Evolutionary conservation across 2,113 vertebrate species (phyloP).

Genomic region (Daphoenositta chrysoptera): DNA sequence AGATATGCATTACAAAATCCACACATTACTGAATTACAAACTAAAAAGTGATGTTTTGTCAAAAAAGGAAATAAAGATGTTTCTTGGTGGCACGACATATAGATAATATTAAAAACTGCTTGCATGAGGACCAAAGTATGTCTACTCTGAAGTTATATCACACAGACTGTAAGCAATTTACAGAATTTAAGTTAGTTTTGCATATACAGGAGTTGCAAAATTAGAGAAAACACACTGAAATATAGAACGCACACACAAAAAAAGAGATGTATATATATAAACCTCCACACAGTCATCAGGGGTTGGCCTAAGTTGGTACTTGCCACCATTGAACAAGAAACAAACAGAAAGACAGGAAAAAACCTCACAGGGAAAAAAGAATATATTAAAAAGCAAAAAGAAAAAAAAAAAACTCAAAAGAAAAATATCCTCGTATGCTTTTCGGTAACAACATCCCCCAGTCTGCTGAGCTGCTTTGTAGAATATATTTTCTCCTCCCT

Average conservation of each 20-base stretch:
- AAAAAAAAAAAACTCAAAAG: not conserved
- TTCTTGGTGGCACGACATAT: conserved; percentile 38
- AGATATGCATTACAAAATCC: conserved; percentile 50
- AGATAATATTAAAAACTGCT: conserved; percentile 71
- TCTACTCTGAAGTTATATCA: conserved; percentile 71
- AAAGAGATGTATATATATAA: conserved; percentile 75
- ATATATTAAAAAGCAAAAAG: not conserved
- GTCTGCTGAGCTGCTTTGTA: not conserved
- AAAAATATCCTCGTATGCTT: not conserved
- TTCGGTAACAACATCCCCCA: not conserved
- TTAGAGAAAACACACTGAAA: conserved; percentile 80
- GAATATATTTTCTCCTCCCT: not conserved
- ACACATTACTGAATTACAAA: conserved; percentile 46
- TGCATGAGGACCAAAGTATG: conserved; percentile 65
- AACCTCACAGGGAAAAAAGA: not conserved
- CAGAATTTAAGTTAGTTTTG: conserved; percentile 73
- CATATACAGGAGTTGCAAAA: conserved; percentile 74
- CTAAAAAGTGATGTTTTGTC: conserved; percentile 16
- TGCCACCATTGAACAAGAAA: conserved; percentile 68
- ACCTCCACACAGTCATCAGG: conserved; percentile 70
- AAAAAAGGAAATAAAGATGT: conserved; percentile 47
- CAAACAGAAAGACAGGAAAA: not conserved
- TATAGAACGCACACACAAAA: conserved; percentile 71
- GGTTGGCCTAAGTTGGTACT: conserved; percentile 58
- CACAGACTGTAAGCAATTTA: conserved; percentile 78